phyloP scores from a whole-genome alignment of 1,140 invertebrate genomes.

The Akabosia matsudoensis region DNA sequence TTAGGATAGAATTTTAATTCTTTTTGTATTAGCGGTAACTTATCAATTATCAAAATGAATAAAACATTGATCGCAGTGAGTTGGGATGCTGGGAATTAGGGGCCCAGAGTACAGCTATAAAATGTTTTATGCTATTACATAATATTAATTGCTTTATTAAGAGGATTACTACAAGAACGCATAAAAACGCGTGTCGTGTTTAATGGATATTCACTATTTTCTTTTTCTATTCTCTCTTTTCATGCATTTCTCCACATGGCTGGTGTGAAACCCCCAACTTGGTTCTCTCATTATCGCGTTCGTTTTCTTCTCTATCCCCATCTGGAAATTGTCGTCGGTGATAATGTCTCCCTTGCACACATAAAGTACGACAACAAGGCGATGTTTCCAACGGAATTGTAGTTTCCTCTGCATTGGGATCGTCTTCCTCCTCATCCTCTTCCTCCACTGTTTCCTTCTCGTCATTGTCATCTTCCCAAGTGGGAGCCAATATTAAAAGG shows the following conservation, averaged over 20 bases:
- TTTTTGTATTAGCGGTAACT: too few relatives aligned
- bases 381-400: neutral
- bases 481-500: conserved; percentile 31
- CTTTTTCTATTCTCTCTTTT: neutral
- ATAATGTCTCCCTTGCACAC: neutral
- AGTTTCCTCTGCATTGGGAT: neutral
- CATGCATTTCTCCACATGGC: neutral
- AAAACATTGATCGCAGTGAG: too few relatives aligned
- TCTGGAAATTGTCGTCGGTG: neutral
- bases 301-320: neutral
- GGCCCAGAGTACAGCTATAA: too few relatives aligned
- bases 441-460: neutral
- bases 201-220: neutral
- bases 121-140: neutral
- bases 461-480: conserved; percentile 8
- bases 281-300: neutral
- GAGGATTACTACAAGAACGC: neutral
- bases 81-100: too few relatives aligned
- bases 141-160: neutral
- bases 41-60: too few relatives aligned
- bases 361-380: neutral
- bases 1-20: too few relatives aligned
- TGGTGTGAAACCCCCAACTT: too few relatives aligned
- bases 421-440: neutral
- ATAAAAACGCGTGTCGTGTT: neutral